Evolutionary conservation across 2,113 vertebrate species (phyloP).

Genomic region (Vulpes lagopus): DNA sequence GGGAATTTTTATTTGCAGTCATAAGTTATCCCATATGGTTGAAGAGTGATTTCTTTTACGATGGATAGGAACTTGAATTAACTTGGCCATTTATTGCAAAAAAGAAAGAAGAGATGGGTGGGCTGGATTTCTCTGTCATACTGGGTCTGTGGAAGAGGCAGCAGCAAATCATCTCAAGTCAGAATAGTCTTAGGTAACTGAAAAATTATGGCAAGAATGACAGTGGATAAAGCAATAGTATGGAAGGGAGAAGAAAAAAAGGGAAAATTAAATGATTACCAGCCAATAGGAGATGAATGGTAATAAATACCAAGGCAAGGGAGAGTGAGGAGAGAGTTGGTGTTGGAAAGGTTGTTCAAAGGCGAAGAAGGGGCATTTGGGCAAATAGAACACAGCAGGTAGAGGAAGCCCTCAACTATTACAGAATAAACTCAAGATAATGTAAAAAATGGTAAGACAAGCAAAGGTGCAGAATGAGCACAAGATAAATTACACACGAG

Average conservation of each 20-base stretch:
- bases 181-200: background rate
- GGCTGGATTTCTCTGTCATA: constrained; percentile 28
- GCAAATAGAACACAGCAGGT: background rate
- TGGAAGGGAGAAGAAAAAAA: constrained; percentile 16
- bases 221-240: constrained; percentile 14
- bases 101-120: background rate
- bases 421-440: constrained; percentile 39
- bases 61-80: constrained; percentile 56
- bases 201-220: constrained; percentile 19
- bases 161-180: constrained; percentile 45
- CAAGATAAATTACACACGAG: constrained; percentile 50
- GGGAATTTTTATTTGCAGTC: constrained; percentile 72
- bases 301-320: constrained; percentile 43
- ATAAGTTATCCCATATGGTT: constrained; percentile 76
- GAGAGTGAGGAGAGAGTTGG: background rate
- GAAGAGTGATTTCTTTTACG: constrained; percentile 64
- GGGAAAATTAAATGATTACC: background rate
- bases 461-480: constrained; percentile 3
- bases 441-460: background rate
- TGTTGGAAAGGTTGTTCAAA: background rate
- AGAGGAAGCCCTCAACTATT: background rate
- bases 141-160: background rate
- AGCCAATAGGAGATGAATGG: background rate
- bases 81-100: constrained; percentile 51
- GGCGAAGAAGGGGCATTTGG: background rate